Conservation (phyloP, 2,113 vertebrate species). For the Labeo rohita region DNA sequence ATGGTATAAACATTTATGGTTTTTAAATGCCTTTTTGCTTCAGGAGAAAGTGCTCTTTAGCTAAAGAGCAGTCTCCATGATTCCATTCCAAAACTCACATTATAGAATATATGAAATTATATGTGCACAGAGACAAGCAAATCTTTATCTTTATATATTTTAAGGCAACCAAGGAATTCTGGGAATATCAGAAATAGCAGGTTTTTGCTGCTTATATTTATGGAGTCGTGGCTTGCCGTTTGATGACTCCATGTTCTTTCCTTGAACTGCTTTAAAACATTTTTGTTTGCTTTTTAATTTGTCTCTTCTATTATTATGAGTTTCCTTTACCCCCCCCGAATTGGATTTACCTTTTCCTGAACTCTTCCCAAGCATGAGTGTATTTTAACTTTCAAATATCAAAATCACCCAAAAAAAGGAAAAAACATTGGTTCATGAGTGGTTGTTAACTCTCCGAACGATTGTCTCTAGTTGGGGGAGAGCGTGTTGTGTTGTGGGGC, state of each 20-base stretch:
- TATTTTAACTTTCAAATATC: slow-evolving; percentile 59
- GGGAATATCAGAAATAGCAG: background rate
- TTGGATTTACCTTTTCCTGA: slow-evolving; percentile 49
- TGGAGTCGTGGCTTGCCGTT: slow-evolving; percentile 65
- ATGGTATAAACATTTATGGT: background rate
- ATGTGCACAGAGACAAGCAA: background rate
- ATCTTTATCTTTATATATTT: background rate
- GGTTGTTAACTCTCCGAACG: slow-evolving; percentile 81
- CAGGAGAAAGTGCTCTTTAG: background rate
- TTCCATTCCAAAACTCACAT: background rate
- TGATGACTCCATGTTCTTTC: slow-evolving; percentile 45
- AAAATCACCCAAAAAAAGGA: slow-evolving; percentile 43
- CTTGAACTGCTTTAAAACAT: slow-evolving; percentile 44
- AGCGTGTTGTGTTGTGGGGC: slow-evolving; percentile 90
- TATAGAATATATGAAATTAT: background rate
- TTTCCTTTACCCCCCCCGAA: slow-evolving; percentile 35
- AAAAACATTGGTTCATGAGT: slow-evolving; percentile 63
- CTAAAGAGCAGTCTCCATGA: background rate
- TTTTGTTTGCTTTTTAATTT: slow-evolving; percentile 16
- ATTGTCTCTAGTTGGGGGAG: slow-evolving; percentile 90
- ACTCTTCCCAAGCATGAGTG: slow-evolving; percentile 69
- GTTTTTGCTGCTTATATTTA: background rate
- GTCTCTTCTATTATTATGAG: slow-evolving; percentile 17
- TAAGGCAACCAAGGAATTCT: background rate
- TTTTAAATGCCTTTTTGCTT: background rate